Percentiles rank a stretch among this genome's conserved stretches.
Evolutionary conservation across 2,888 invertebrate genomes (phyloP).

Genomic region (Galerucella calmariensis): DNA sequence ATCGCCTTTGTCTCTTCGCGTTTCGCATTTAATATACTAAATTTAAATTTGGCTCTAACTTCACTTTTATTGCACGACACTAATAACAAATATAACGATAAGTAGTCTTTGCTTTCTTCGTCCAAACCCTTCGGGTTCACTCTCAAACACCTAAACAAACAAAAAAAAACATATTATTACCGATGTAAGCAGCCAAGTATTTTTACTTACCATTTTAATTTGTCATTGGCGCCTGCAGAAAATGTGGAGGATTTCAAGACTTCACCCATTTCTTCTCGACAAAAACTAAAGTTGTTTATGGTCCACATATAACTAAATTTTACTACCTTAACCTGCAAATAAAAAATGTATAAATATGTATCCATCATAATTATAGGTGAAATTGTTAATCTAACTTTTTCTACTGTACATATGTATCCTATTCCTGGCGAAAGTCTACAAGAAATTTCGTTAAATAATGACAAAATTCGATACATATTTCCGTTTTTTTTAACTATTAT

Average conservation of each 20-base stretch:
- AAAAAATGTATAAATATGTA: neutral
- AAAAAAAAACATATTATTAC: neutral
- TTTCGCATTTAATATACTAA: slow-evolving; percentile 99
- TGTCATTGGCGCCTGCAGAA: slow-evolving; percentile 99
- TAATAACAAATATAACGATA: slow-evolving; percentile 97
- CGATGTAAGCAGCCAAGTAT: neutral
- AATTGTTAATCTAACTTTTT: slow-evolving; percentile 31
- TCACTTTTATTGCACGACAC: slow-evolving; percentile 99
- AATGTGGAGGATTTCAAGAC: slow-evolving; percentile 99
- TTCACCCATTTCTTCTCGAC: slow-evolving; percentile 99
- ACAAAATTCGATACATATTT: slow-evolving; percentile 27
- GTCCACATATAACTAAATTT: slow-evolving; percentile 99
- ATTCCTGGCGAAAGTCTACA: slow-evolving; percentile 23
- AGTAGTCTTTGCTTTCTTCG: slow-evolving; percentile 99
- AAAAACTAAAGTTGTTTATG: slow-evolving; percentile 99
- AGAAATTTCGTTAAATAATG: slow-evolving; percentile 21
- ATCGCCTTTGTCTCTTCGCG: slow-evolving; percentile 99
- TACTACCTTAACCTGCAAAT: slow-evolving; percentile 95
- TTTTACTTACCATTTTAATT: slow-evolving; percentile 90
- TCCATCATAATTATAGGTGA: neutral
- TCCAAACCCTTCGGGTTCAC: slow-evolving; percentile 99
- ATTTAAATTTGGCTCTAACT: slow-evolving; percentile 99
- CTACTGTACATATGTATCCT: slow-evolving; percentile 28
- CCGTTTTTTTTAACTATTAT: neutral
- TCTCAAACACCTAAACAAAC: slow-evolving; percentile 84